Conservation (phyloP, 37 sponge, comb jelly and placozoan genomes). For the Eunapius fragilis region DNA sequence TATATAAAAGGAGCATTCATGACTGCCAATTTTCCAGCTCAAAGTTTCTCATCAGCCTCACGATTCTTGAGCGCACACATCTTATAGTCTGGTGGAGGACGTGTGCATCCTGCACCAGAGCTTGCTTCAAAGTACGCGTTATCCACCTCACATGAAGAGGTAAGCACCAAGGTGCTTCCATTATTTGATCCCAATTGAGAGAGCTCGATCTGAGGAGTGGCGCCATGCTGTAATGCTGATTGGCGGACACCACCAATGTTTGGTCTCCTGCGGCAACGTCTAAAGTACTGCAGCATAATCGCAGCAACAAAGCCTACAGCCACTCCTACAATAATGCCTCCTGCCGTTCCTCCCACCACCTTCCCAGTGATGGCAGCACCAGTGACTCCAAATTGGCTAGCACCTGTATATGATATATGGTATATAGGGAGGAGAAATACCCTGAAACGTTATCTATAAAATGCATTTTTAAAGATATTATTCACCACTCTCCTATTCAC, state of each 20-base stretch:
- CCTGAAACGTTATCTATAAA: no score
- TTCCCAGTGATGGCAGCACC: background rate
- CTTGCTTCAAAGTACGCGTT: background rate
- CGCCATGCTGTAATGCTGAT: background rate
- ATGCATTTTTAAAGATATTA: no score
- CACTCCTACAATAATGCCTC: background rate
- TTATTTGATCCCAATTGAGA: background rate
- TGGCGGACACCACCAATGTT: background rate
- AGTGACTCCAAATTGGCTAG: background rate
- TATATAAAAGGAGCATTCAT: no score
- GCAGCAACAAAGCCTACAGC: background rate
- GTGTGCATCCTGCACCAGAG: background rate
- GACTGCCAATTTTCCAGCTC: background rate
- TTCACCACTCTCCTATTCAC: no score
- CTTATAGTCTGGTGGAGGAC: background rate
- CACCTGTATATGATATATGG: no score
- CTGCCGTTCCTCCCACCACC: background rate
- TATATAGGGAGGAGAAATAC: no score
- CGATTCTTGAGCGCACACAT: background rate
- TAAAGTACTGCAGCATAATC: background rate
- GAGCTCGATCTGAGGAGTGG: background rate
- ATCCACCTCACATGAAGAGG: background rate
- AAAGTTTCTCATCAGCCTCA: background rate
- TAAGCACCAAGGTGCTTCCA: background rate
- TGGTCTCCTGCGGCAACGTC: background rate